phyloP scores from a whole-genome alignment of 2,888 invertebrate species.

The Epirrhoe tristata region DNA sequence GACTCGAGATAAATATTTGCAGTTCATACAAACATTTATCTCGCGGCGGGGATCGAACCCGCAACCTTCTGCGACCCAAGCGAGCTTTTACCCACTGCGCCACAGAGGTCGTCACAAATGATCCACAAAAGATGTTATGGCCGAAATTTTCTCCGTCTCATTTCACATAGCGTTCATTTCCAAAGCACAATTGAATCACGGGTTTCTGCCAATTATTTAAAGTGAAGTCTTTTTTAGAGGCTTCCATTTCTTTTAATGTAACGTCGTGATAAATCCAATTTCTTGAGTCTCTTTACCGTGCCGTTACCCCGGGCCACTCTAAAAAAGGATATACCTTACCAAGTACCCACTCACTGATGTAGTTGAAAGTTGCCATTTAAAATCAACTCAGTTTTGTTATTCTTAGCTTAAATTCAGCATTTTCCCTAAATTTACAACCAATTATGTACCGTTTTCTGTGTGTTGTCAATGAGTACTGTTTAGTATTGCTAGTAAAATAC shows the following conservation, averaged over 20 bases:
- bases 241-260: conserved; percentile 46
- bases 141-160: conserved; percentile 8
- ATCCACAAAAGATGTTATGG: neutral
- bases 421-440: too few species aligned
- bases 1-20: too few species aligned
- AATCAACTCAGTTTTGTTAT: too few species aligned
- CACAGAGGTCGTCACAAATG: neutral
- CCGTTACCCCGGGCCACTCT: conserved; percentile 14
- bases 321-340: conserved; percentile 6
- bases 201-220: conserved; percentile 46
- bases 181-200: conserved; percentile 42
- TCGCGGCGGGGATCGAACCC: too few species aligned
- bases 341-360: neutral
- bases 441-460: too few species aligned
- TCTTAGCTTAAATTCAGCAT: too few species aligned
- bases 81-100: too few species aligned
- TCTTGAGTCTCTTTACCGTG: conserved; percentile 32
- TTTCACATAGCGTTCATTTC: conserved; percentile 12
- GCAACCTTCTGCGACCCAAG: too few species aligned
- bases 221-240: conserved; percentile 44
- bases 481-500: too few species aligned
- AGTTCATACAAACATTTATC: too few species aligned
- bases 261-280: conserved; percentile 45
- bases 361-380: neutral
- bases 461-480: too few species aligned